Evolutionary conservation across 2,113 vertebrate species (phyloP).

Genomic region (Struthio camelus): DNA sequence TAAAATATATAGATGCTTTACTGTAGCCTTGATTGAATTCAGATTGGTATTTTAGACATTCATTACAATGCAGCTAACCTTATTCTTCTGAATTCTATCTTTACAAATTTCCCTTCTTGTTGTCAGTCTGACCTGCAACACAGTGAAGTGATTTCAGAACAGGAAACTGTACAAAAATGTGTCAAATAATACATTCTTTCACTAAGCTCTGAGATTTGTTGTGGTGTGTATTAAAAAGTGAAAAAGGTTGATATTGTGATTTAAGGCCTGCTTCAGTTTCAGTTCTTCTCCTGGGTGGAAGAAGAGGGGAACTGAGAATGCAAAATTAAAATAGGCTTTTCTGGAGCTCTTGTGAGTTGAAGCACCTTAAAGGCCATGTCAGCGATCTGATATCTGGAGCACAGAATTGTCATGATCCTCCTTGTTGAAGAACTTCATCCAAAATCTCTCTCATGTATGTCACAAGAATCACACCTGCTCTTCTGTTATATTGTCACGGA

Average conservation of each 20-base stretch:
- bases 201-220: not conserved
- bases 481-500: not conserved
- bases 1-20: not conserved
- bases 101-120: not conserved
- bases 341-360: not conserved
- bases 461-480: not conserved
- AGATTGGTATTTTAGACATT: not conserved
- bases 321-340: not conserved
- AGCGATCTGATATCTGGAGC: not conserved
- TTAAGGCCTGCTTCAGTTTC: not conserved
- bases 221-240: too few species aligned
- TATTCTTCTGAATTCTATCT: not conserved
- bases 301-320: not conserved
- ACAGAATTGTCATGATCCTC: not conserved
- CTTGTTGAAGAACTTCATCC: not conserved
- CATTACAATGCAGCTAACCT: not conserved
- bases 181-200: not conserved
- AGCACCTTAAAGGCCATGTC: not conserved
- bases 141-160: not conserved
- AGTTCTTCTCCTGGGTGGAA: not conserved
- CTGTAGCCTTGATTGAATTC: not conserved
- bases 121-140: not conserved
- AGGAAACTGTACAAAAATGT: not conserved
- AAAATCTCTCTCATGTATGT: not conserved
- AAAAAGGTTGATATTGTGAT: not conserved